Conservation (phyloP, 1,140 invertebrate species). For the Drosophila hydei region DNA sequence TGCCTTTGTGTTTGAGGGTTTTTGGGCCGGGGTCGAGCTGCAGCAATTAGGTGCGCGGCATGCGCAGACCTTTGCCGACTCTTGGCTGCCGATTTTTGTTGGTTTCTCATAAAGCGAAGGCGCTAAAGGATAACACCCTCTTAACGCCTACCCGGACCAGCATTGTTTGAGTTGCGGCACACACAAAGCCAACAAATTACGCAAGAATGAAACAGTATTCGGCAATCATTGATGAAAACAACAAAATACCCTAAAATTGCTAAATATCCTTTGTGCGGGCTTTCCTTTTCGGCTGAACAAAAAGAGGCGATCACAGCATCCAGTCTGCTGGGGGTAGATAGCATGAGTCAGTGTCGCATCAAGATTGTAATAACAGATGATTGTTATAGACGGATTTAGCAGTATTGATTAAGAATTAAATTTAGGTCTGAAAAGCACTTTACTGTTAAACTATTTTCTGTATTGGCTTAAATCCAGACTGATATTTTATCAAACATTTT, state of each 20-base stretch:
- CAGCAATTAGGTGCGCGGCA: slow-evolving; percentile 65
- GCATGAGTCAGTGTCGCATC: too few species aligned
- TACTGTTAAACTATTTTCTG: too few species aligned
- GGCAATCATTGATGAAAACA: slow-evolving; percentile 50
- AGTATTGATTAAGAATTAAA: too few species aligned
- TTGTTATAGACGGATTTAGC: too few species aligned
- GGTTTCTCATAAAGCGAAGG: slow-evolving; percentile 68
- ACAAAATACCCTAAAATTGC: background rate
- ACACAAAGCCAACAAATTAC: slow-evolving; percentile 38
- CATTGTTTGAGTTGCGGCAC: slow-evolving; percentile 46
- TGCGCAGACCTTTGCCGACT: slow-evolving; percentile 27
- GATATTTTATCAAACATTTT: too few species aligned
- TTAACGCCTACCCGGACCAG: slow-evolving; percentile 70
- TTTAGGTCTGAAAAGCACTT: too few species aligned
- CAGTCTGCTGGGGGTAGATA: too few species aligned
- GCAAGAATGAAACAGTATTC: slow-evolving; percentile 28
- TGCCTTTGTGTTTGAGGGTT: slow-evolving; percentile 35
- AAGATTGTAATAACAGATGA: too few species aligned
- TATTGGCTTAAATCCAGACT: too few species aligned
- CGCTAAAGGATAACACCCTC: slow-evolving; percentile 84
- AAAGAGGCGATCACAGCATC: too few species aligned
- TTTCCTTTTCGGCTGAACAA: too few species aligned
- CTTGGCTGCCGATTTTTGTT: slow-evolving; percentile 55
- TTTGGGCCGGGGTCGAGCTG: slow-evolving; percentile 23
- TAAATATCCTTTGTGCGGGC: too few species aligned